Evolutionary conservation across 2,113 vertebrate species (phyloP).

Genomic region (Marmota flaviventris): DNA sequence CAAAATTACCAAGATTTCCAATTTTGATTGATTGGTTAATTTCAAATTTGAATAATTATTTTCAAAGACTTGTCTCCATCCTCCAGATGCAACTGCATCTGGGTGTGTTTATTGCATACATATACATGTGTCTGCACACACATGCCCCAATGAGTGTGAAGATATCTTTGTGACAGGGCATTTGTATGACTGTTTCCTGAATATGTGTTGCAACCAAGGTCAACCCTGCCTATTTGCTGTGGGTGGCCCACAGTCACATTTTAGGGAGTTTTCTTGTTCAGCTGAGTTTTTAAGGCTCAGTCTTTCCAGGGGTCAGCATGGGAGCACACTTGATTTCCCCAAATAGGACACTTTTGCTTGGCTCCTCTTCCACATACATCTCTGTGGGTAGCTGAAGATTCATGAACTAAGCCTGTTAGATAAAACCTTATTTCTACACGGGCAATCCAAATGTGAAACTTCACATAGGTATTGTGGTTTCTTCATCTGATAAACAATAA

Average conservation of each 20-base stretch:
- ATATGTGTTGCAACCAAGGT: too few species aligned
- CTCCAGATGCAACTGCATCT: not conserved
- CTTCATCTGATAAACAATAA: not conserved
- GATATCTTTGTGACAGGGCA: not conserved
- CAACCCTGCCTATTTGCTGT: not conserved
- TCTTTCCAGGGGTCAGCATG: not conserved
- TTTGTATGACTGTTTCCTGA: not conserved
- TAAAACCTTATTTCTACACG: not conserved
- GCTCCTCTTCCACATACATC: not conserved
- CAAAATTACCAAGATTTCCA: not conserved
- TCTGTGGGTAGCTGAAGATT: not conserved
- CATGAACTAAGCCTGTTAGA: not conserved
- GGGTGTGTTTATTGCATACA: fast-evolving
- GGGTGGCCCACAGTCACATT: not conserved
- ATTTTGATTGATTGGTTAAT: not conserved
- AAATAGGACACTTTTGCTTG: not conserved
- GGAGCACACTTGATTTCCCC: not conserved
- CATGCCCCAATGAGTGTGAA: fast-evolving
- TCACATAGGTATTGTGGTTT: not conserved
- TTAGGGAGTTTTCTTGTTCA: not conserved
- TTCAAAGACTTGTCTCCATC: not conserved
- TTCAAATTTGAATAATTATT: not conserved
- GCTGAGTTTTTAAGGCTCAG: not conserved
- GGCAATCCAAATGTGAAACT: not conserved
- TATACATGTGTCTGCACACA: fast-evolving